Base-by-base conservation (phyloP, 2,797 vertebrate species). In the Atherinosoma microstoma region DNA sequence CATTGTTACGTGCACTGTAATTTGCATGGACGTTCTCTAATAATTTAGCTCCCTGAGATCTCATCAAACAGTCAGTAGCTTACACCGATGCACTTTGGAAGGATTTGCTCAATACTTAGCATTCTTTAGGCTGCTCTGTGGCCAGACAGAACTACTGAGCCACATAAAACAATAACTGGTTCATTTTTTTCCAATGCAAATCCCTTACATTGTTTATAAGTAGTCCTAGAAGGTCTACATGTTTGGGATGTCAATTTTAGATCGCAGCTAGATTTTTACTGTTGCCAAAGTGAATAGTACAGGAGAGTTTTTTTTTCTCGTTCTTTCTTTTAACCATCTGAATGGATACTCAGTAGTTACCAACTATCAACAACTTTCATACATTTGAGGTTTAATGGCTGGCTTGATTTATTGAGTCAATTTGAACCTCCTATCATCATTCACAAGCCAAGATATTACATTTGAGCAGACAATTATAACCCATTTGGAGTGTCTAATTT, bases 101-200 rank as follows among this genome's bases (percentile, higher is more conserved):
- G 29, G 36, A 76, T 57, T 51, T 61, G n/a, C 47, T 67, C 56
- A 42, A 22, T 73, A 76, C 45, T 79, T 75, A 60, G 58, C 45
- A 86, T 80, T 84, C 71, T 80, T 70, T 67, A 18, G 27, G 54
- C 40, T 70, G n/a, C 67, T 83, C 53, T 67, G 49, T 72, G 70
- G 67, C 47, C 36, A 56, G 58, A 16, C 4, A 62, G 51, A 76
- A 70, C 61, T 64, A 67, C 45, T 67, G 35, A 74, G 60, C 73
- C 67, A 61, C 54, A 63, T 78, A 57, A 78, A 84, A 83, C 60
- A 71, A 65, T 68, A 70, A 73, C 64, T 70, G 45, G 74, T 70
- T 59, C 29, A 24, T 30, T 71, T 72, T 64, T 60, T 63, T 72
- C 59, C 49, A 40, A 61, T 38, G 54, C 63, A 66, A 79, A 75